Evolutionary conservation across 2,113 vertebrate genomes (phyloP).

Genomic region (Petrocephalus microphthalmus): DNA sequence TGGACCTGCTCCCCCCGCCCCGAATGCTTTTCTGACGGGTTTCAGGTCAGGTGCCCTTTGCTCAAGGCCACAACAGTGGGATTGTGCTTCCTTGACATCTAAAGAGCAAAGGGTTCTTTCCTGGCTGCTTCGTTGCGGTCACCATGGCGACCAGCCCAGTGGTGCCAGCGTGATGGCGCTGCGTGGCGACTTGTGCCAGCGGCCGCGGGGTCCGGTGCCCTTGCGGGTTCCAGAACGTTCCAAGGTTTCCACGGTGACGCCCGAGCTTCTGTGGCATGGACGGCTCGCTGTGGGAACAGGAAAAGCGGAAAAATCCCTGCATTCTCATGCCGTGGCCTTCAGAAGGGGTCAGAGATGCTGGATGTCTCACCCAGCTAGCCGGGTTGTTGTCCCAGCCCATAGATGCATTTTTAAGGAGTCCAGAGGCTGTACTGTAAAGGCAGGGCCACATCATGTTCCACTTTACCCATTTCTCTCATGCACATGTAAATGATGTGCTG

Average conservation of each 20-base stretch:
- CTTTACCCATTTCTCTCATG: neutral
- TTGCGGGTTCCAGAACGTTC: neutral
- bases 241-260: neutral
- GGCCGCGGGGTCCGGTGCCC: neutral
- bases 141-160: conserved; percentile 4
- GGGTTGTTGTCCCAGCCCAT: neutral
- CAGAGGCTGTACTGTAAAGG: neutral
- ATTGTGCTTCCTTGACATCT: neutral
- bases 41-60: neutral
- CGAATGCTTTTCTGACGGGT: neutral
- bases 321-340: neutral
- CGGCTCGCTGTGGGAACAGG: neutral
- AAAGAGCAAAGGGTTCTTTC: neutral
- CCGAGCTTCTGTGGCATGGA: neutral
- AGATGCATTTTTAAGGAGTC: neutral
- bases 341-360: neutral
- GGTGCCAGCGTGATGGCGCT: neutral
- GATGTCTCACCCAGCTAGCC: neutral
- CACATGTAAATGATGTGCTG: neutral
- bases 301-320: neutral
- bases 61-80: neutral
- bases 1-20: neutral
- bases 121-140: neutral
- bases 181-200: neutral
- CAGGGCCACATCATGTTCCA: neutral